Conservation (phyloP, 2,797 vertebrate species). For the Mus spretus region DNA sequence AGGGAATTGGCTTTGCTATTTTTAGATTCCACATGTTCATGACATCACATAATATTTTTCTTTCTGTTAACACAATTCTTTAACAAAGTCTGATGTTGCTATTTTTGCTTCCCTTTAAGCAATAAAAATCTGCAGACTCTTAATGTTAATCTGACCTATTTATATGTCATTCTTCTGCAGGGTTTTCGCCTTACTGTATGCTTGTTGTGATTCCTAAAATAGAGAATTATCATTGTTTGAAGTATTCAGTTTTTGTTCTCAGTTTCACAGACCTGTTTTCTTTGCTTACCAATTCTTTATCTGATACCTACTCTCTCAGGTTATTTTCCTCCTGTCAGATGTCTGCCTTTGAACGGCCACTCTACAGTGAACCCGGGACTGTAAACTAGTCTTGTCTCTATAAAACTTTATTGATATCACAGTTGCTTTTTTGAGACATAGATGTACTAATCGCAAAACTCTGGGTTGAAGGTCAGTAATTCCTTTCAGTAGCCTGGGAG, state of each 20-base stretch:
- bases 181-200: neutral
- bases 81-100: neutral
- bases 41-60: conserved; percentile 38
- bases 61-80: conserved; percentile 26
- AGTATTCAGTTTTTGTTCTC: neutral
- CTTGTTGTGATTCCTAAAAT: neutral
- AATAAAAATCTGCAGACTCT: neutral
- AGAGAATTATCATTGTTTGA: neutral
- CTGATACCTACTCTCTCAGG: neutral
- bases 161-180: neutral
- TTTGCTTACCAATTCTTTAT: neutral
- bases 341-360: neutral
- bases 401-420: neutral
- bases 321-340: neutral
- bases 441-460: conserved; percentile 31
- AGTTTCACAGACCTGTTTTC: neutral
- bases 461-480: conserved; percentile 30
- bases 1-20: neutral
- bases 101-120: conserved; percentile 39
- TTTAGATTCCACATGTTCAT: conserved; percentile 4
- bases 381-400: neutral
- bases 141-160: neutral
- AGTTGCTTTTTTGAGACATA: neutral
- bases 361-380: neutral
- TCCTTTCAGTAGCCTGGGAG: neutral